phyloP scores from a whole-genome alignment of 2,113 vertebrate genomes.

The Cyrtonyx montezumae region DNA sequence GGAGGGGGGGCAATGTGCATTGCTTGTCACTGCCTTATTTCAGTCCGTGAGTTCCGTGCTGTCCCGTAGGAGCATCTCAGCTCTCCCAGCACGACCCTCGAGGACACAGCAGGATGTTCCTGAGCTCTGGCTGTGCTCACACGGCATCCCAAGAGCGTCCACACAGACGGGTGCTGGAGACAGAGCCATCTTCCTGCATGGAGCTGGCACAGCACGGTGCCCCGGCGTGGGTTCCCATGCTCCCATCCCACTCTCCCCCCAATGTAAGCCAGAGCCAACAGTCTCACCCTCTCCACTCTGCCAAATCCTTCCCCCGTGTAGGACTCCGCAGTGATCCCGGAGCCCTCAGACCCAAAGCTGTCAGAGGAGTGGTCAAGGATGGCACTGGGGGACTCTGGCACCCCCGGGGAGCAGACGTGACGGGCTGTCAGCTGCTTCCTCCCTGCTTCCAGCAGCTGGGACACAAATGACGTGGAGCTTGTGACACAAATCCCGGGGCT shows the following conservation, averaged over 20 bases:
- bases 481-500: not conserved
- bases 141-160: not conserved
- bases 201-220: accelerated
- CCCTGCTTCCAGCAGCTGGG: not conserved
- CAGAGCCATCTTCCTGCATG: accelerated
- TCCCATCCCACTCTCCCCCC: not conserved
- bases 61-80: not conserved
- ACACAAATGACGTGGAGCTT: not conserved
- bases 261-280: not conserved
- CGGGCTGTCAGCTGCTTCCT: not conserved
- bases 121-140: accelerated
- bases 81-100: accelerated
- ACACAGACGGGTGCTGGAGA: accelerated
- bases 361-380: not conserved
- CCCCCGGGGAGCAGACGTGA: not conserved
- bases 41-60: accelerated
- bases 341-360: accelerated
- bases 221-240: accelerated
- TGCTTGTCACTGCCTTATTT: not conserved
- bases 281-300: not conserved
- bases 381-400: accelerated
- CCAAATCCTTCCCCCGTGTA: not conserved
- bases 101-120: not conserved
- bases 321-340: not conserved
- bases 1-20: not conserved